These are phyloP conservation scores for Stylophora pistillata DNA, from an alignment of 64 coral and sea anemone genomes.

Conservation along the genomic window DNA sequence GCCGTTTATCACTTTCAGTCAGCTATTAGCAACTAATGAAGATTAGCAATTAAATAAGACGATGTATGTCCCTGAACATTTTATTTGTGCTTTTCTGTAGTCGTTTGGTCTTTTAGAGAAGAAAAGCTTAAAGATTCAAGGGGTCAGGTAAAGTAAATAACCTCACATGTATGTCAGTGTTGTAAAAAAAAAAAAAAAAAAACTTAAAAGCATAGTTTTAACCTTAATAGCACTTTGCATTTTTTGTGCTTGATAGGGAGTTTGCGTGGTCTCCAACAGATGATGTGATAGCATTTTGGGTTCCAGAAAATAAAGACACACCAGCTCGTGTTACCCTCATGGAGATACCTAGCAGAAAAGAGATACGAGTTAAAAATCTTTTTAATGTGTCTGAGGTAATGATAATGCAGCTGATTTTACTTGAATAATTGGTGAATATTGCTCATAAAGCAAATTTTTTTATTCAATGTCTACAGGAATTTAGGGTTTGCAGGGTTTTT, in stretches of 20 bases:
- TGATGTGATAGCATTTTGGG: slow-evolving; percentile 91
- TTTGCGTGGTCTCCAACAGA: slow-evolving; percentile 95
- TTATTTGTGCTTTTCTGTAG: slow-evolving; percentile 38
- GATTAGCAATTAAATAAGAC: background rate
- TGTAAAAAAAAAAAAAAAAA: no score
- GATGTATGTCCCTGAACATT: background rate
- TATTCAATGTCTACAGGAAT: no score
- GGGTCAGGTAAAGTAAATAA: slow-evolving; percentile 65
- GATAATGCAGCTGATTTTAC: no score
- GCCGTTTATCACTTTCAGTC: no score
- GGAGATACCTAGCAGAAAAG: slow-evolving; percentile 90
- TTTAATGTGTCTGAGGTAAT: slow-evolving; percentile 94
- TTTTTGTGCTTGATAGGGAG: slow-evolving; percentile 60
- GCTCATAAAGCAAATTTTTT: no score
- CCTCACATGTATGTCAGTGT: no score
- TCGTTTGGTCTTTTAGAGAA: slow-evolving; percentile 96
- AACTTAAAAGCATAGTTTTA: no score
- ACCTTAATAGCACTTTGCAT: background rate
- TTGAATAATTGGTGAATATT: no score
- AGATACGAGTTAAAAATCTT: slow-evolving; percentile 95
- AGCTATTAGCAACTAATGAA: no score
- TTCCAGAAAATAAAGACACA: slow-evolving; percentile 90
- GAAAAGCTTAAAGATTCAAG: slow-evolving; percentile 95
- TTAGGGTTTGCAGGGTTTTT: no score
- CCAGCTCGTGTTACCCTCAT: slow-evolving; percentile 92